Evolutionary conservation across 1,140 invertebrate species (phyloP).

Genomic region (Aphelenchoides besseyi): DNA sequence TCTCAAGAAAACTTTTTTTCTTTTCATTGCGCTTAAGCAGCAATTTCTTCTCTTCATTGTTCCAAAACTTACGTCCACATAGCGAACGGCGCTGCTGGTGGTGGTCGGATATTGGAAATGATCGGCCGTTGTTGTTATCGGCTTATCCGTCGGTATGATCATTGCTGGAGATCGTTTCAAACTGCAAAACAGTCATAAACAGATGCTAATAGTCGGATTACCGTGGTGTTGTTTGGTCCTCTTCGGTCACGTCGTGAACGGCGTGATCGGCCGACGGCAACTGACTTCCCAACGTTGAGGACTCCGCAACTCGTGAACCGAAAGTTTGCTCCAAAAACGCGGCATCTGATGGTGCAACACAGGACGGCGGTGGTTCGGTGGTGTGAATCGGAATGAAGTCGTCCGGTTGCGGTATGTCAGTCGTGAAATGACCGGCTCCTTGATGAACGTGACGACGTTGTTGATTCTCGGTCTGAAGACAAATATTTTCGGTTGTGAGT

Average conservation of each 20-base stretch:
- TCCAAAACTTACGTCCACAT: too few species aligned
- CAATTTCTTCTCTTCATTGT: too few species aligned
- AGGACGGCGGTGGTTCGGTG: not conserved
- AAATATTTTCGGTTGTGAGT: too few species aligned
- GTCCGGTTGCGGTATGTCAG: constrained; percentile 48
- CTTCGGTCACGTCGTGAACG: constrained; percentile 16
- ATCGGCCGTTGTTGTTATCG: not conserved
- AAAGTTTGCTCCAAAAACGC: constrained; percentile 25
- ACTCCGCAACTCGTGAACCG: not conserved
- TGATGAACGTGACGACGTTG: not conserved
- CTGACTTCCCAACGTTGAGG: constrained; percentile 18
- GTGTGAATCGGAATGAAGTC: constrained; percentile 37
- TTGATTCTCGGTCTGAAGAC: constrained; percentile 14
- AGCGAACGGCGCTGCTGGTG: too few species aligned
- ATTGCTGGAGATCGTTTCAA: constrained; percentile 61
- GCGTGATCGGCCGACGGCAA: constrained; percentile 27
- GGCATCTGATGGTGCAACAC: constrained; percentile 22
- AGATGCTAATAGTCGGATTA: constrained; percentile 15
- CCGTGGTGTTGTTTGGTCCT: constrained; percentile 15
- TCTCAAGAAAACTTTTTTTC: too few species aligned
- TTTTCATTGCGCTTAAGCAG: too few species aligned
- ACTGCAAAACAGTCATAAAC: constrained; percentile 32
- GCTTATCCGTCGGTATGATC: constrained; percentile 46
- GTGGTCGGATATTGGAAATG: not conserved
- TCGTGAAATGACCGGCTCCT: constrained; percentile 40